These are phyloP conservation scores for Bedellia somnulentella DNA, from an alignment of 2,888 invertebrate genomes.

Conservation along the genomic window DNA sequence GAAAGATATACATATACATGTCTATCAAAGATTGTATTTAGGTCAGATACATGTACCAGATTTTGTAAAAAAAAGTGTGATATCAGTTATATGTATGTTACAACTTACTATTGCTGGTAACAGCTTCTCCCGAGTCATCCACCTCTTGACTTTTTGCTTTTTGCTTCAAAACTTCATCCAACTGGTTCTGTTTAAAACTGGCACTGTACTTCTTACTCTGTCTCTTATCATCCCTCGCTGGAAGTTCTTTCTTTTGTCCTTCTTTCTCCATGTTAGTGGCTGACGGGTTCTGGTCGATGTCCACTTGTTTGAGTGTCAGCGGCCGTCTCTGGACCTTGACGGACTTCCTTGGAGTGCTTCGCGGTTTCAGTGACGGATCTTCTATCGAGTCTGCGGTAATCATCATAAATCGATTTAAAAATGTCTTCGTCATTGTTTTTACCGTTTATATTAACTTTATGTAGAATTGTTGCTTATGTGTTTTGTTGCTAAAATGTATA, in stretches of 20 bases:
- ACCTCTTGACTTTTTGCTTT: slow-evolving; percentile 20
- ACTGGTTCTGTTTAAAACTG: slow-evolving; percentile 40
- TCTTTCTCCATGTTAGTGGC: slow-evolving; percentile 23
- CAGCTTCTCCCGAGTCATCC: background rate
- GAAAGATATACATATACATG: too few relatives aligned
- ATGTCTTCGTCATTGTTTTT: too few relatives aligned
- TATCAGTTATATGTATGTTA: too few relatives aligned
- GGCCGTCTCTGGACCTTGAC: slow-evolving; percentile 36
- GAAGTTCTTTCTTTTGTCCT: slow-evolving; percentile 4
- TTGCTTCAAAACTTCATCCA: slow-evolving; percentile 30
- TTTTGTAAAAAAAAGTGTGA: too few relatives aligned
- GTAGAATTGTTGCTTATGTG: too few relatives aligned
- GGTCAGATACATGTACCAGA: too few relatives aligned
- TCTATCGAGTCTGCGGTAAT: slow-evolving; percentile 27
- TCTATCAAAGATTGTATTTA: too few relatives aligned
- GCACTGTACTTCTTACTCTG: slow-evolving; percentile 52
- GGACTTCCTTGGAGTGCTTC: slow-evolving; percentile 11
- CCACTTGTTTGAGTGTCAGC: slow-evolving; percentile 29
- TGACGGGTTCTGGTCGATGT: slow-evolving; percentile 41
- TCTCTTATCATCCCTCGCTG: slow-evolving; percentile 26
- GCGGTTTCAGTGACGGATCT: slow-evolving; percentile 27
- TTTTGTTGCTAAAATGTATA: too few relatives aligned
- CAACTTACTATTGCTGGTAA: too few relatives aligned
- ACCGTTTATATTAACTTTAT: too few relatives aligned
- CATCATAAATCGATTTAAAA: too few relatives aligned